Conservation (phyloP, 2,888 invertebrate species). For the Xanthorhoe spadicearia region DNA sequence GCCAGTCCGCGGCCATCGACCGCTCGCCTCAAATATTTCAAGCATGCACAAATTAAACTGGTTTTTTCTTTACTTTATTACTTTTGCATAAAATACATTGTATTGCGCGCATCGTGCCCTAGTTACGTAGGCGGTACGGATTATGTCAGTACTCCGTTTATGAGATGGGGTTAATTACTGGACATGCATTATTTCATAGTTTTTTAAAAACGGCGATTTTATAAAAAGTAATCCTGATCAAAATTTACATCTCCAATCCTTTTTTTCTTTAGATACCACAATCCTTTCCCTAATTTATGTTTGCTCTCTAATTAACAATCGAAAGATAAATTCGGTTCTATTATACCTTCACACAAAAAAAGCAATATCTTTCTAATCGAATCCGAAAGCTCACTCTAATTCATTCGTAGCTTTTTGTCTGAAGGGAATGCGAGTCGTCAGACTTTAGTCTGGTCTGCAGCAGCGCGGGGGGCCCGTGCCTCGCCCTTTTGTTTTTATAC, state of each 20-base stretch:
- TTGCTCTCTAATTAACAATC: constrained; percentile 34
- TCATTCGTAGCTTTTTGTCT: constrained; percentile 80
- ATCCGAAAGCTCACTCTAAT: constrained; percentile 66
- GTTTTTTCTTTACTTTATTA: constrained; percentile 78
- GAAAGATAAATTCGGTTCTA: constrained; percentile 41
- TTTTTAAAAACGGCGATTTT: too few species aligned
- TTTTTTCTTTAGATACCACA: background rate
- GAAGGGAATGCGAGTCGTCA: constrained; percentile 80
- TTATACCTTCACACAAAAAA: constrained; percentile 43
- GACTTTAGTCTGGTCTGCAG: constrained; percentile 79
- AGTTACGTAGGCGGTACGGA: constrained; percentile 34
- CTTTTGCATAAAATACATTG: constrained; percentile 76
- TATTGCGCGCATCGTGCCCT: constrained; percentile 39
- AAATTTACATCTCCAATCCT: background rate
- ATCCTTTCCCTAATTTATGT: constrained; percentile 22
- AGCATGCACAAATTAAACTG: constrained; percentile 84
- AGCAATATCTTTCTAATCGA: constrained; percentile 47
- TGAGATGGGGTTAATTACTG: constrained; percentile 1
- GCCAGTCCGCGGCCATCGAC: constrained; percentile 72
- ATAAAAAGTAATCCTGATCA: background rate
- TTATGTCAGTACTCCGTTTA: constrained; percentile 22
- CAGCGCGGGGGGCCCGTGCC: constrained; percentile 77
- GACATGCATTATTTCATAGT: background rate
- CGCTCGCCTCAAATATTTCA: constrained; percentile 81
- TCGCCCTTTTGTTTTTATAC: constrained; percentile 82